phyloP scores from a whole-genome alignment of 2,113 vertebrate species.

The Tylochromis polylepis region DNA sequence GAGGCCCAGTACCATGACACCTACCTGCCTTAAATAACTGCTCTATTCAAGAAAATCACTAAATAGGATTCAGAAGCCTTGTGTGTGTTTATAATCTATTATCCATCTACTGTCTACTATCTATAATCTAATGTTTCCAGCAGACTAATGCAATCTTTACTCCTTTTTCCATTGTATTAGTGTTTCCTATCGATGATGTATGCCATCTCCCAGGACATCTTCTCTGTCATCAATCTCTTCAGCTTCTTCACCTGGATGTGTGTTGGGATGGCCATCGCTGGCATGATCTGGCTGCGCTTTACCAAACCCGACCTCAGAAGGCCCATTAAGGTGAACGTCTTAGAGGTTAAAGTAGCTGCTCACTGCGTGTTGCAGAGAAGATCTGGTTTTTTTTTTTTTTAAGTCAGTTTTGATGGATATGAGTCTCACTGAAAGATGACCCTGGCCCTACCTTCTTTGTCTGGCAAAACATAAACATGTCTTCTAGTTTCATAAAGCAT shows the following conservation, averaged over 20 bases:
- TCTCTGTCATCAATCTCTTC: conserved; percentile 75
- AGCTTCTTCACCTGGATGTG: conserved; percentile 77
- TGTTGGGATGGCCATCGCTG: conserved; percentile 70
- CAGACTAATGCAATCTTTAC: background rate
- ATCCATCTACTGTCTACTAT: background rate
- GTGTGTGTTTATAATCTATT: background rate
- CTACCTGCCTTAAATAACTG: background rate
- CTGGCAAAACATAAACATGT: conserved; percentile 9
- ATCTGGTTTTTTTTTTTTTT: background rate
- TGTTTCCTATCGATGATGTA: conserved; percentile 74
- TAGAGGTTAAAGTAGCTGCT: background rate
- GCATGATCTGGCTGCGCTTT: conserved; percentile 69
- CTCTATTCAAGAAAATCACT: background rate
- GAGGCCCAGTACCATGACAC: background rate
- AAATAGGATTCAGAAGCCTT: background rate
- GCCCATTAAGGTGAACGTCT: conserved; percentile 66
- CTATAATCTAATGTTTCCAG: background rate
- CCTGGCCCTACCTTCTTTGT: background rate
- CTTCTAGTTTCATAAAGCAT: background rate
- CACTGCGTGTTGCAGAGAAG: background rate
- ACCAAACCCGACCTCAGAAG: conserved; percentile 62
- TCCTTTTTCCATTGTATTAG: conserved; percentile 8
- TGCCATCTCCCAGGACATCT: conserved; percentile 70
- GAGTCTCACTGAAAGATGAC: background rate
- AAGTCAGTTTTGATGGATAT: background rate